Evolutionary conservation across 2,113 vertebrate genomes (phyloP), one percentile per base, ranked within the genome.

Genomic region (Pseudorectes ferrugineus): DNA sequence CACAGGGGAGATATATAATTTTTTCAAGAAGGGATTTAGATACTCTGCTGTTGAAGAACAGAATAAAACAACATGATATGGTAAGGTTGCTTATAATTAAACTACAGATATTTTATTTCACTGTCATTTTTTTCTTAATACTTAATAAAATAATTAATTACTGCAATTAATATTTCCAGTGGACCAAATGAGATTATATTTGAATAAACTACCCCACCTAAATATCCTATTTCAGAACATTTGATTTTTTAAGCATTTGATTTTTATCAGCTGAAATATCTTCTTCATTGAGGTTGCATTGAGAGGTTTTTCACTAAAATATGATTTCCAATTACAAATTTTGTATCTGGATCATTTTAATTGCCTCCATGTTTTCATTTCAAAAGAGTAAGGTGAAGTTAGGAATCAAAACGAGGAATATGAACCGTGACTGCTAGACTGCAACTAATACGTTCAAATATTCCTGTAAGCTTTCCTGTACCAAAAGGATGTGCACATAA

Each of bases 121-220:
- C 21, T 59, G 3, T 11, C 2, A 48, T 61, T 72, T 89, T 55
- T 70, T 61, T 28, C 10, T 63, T 79, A 36, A 28, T 12, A 35
- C 4, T 22, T 42, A 59, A 55, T 68, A n/a, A 89, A 85, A 76
- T 28, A 59, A 72, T 51, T 52, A 40, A 35, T 62, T 81, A 21
- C 2, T 36, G 14, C 7, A 70, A 49, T 33, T 45, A 62, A 45
- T 66, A 70, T 45, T 86, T 80, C 14, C 13, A 66, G 0, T 19
- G 28, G 8, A 61, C 31, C 13, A 45, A 82, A 40, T 38, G 33
- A 61, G 45, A 54, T 51, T 8, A 35, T 52, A 19, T 54, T 84
- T 66, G 5, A 61, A 38, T 61, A 68, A 85, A 57, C 5, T 35
- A 55, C 36, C 9, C 1, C 0, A 2, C 3, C 8, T 38, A 48